Evolutionary conservation across 2,888 invertebrate species (phyloP), one percentile per base, ranked within the genome.

Genomic region (Nymphalis urticae): DNA sequence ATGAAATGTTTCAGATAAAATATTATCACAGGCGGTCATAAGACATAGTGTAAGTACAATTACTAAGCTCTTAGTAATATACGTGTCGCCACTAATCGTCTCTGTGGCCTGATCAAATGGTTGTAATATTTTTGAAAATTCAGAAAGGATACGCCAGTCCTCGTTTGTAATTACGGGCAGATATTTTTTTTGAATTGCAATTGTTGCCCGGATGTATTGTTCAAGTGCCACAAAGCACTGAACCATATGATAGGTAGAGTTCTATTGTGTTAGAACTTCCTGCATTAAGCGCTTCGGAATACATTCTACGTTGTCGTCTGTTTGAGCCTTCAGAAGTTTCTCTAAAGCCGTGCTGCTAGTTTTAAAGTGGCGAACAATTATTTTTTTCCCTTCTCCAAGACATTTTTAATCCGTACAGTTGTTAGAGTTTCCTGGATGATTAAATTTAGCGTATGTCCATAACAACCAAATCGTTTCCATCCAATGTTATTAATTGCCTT

Each of bases 181-280:
- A n/a, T n/a, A n/a, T n/a, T n/a, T n/a, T n/a, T n/a, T n/a, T n/a
- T n/a, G n/a, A n/a, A n/a, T n/a, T n/a, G n/a, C n/a, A n/a, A n/a
- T n/a, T n/a, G n/a, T n/a, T n/a, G n/a, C n/a, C n/a, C n/a, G n/a
- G n/a, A n/a, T n/a, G n/a, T n/a, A n/a, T n/a, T n/a, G 24, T 64
- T 77, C 64, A 8, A 79, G 53, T 56, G 76, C 74, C 9, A 76
- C 73, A 58, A 79, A 75, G 1, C 77, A 65, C 27, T 68, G n/a
- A 17, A 78, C 13, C 78, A 77, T 77, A 48, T 74, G 58, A 48
- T 72, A 77, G 47, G 70, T 73, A 0, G 75, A 77, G 42, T 79
- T 79, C 78, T 76, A 80, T 1, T 75, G 53, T 13, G 77, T 79
- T 0, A 75, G 73, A 4, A 79, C 76, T 61, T 77, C 74, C 66